Conservation (phyloP, 2,797 vertebrate genomes). For the Tinamus major region DNA sequence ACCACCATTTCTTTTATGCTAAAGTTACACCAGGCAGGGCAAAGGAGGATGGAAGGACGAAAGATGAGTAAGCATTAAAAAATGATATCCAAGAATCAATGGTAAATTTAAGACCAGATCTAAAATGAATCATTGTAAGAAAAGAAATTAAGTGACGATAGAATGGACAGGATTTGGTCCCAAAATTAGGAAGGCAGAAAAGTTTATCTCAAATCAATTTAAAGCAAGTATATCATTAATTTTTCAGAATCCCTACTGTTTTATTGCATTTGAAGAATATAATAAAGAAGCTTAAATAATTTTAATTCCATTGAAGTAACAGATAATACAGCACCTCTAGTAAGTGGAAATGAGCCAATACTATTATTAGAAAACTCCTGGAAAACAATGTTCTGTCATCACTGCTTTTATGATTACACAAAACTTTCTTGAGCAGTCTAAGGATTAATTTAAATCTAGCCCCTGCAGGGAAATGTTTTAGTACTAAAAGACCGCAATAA, state of each 20-base stretch:
- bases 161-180: not conserved
- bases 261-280: not conserved
- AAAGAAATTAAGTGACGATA: not conserved
- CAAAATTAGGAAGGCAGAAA: not conserved
- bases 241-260: not conserved
- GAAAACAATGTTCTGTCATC: conserved; percentile 3
- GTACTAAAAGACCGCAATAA: not conserved
- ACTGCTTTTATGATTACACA: not conserved
- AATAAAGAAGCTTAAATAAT: not conserved
- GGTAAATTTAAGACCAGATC: not conserved
- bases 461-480: not conserved
- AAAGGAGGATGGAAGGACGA: not conserved
- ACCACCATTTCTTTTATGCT: not conserved
- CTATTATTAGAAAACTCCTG: not conserved
- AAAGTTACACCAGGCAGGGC: not conserved
- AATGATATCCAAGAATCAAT: not conserved
- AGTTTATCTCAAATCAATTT: not conserved
- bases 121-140: not conserved
- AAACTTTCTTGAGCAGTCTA: not conserved
- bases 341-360: not conserved
- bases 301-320: not conserved
- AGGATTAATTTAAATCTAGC: conserved; percentile 8
- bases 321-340: not conserved
- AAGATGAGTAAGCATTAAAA: not conserved
- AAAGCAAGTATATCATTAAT: not conserved